Base-by-base conservation (phyloP, 2,888 invertebrate genomes). In the Polydrusus cervinus region DNA sequence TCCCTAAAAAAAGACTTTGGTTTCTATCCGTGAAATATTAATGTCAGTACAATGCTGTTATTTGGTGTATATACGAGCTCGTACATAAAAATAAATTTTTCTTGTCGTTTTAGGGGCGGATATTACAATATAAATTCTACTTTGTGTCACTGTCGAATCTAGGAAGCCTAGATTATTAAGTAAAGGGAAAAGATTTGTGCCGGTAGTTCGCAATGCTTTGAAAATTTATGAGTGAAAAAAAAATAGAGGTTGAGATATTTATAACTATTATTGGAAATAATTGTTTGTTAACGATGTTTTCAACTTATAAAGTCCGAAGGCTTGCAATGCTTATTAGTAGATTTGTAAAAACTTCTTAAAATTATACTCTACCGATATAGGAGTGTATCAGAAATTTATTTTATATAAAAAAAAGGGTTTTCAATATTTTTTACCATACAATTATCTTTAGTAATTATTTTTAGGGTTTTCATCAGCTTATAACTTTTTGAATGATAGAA, bases 81-180 rank as follows among this genome's bases (percentile, higher is more conserved):
- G 16, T 66, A 55, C 53, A 45, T 49, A 57, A 57, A 72, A 66
- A 65, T 72, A 72, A 72, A 72, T 72, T 66, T 66, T 53, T 53
- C 57, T 64, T 40, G 65, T 66, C 66, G 66, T 65, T 72, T 57
- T 45, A 20, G 55, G 45, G 64, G 53, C 75, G 77, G 75, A 75
- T 77, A 77, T 77, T 77, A 72, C 71, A 77, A 75, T 75, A 77
- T 77, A 77, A 75, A 77, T 77, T 72, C 65, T 77, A 71, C 75
- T 77, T 77, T 77, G 68, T 68, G 74, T 77, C 77, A 67, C 43
- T 74, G 74, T 70, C 76, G 73, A 61, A 70, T 70, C 74, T 67
- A 71, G 71, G 68, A 30, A 45, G 72, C 72, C 76, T 69, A 69
- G 62, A 72, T 72, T 72, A 72, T 76, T 68, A 61, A 65, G 60